Evolutionary conservation across 2,797 vertebrate genomes (phyloP), one percentile per base, ranked within the genome.

Genomic region (Thripadectes ignobilis): DNA sequence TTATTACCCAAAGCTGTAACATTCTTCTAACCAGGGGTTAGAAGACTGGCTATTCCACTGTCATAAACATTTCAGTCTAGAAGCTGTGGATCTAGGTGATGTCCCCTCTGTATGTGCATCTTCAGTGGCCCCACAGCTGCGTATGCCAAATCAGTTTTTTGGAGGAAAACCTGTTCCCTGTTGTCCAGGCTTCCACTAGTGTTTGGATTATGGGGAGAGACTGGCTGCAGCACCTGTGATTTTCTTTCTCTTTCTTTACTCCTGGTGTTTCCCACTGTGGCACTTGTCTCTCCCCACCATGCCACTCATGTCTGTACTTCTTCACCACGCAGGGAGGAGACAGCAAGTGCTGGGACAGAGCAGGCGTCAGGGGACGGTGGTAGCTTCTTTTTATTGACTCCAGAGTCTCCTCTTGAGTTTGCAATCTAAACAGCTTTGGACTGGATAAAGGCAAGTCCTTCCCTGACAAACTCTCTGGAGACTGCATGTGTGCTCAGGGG

Each of bases 81-180:
- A 85, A 48, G 17, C 62, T 77, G 48, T 19, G 82, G n/a, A 69
- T 8, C 15, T 3, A 1, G 10, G 7, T 1, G 2, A 32, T 43
- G 16, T 54, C 8, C 9, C 6, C 6, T 73, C 48, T 71, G 48
- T 20, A 14, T 9, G 16, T 38, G 10, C 16, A 66, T 45, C 29
- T 54, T 24, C 34, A 51, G 20, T 16, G 7, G 43, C 24, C 39
- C 39, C 38, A 41, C 9, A 77, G 24, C 14, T 69, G 4, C 14
- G 5, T 10, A 3, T 45, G 29, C 14, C 65, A 58, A 15, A 43
- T 34, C 16, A 0, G 0, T 17, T 3, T 27, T 76, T 73, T 52
- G 24, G 38, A 61, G 27, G 12, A 78, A 84, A 88, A 81, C 2
- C 2, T 2, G 1, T 38, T 71, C 48, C 17, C 6, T 6, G 20